Base-by-base conservation (phyloP, 1,140 invertebrate genomes). In the Tetramorium simillimum region DNA sequence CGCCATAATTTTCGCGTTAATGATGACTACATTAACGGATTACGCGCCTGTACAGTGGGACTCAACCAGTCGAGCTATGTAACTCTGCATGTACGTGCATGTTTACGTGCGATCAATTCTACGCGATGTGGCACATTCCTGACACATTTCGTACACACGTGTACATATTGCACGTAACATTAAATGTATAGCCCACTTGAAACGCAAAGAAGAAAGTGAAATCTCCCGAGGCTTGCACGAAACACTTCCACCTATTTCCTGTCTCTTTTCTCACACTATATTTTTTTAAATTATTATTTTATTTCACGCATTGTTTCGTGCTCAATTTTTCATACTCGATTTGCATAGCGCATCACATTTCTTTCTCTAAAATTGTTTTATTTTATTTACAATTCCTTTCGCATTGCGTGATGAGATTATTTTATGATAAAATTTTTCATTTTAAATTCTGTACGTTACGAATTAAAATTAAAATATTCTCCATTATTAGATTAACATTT, bases 21-120 rank as follows among this genome's bases (percentile, higher is more conserved):
- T 84, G 80, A 73, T 73, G 70, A 75, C 51, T 84, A 84, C 70
- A 73, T 84, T 84, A 84, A 84, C 80, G 28, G 69, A 84, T 84
- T 84, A 84, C 53, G 24, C 28, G 53, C 28, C 28, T 62, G 65
- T 84, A 84, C 53, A 73, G 56, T 73, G 7, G 53, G 69, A 84
- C 46, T 73, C 40, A 9, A 62, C 51, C 51, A 43, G 16, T 28
- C 21, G 37, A 70, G 40, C 24, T 49, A 16, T 60, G 69, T 84
- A 73, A 73, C 51, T 73, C 53, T 18, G 18, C 18, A 2, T 73
- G 24, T 82, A 56, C 12, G 28, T 58, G 40, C 67, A 62, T 49
- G 56, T 84, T 82, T 73, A 84, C 62, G 46, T 60, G 14, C 24
- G 53, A 84, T 84, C 69, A 73, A 84, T 49, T 75, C 69, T 60